These are phyloP conservation scores for Drosophila pseudoananassae DNA, from an alignment of 1,140 invertebrate species.

Conservation along the genomic window DNA sequence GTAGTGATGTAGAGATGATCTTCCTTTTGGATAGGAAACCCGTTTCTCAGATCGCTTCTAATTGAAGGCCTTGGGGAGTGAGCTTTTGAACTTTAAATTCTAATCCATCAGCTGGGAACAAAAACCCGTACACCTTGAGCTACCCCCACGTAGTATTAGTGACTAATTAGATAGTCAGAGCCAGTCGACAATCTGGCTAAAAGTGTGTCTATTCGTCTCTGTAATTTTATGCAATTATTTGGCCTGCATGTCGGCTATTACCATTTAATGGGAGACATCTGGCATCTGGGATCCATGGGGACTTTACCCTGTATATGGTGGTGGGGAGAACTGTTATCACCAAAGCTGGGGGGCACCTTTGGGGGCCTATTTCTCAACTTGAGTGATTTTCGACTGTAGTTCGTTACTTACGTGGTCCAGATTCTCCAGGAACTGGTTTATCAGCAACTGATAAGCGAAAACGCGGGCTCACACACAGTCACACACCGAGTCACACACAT, in stretches of 20 bases:
- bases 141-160: slow-evolving; percentile 49
- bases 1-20: too few species aligned
- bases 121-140: slow-evolving; percentile 44
- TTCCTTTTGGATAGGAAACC: too few species aligned
- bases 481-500: background rate
- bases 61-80: slow-evolving; percentile 27
- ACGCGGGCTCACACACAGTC: slow-evolving; percentile 12
- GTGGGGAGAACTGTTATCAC: slow-evolving; percentile 20
- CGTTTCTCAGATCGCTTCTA: slow-evolving; percentile 26
- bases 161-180: slow-evolving; percentile 64
- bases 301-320: slow-evolving; percentile 26
- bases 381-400: background rate
- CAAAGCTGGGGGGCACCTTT: background rate
- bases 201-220: slow-evolving; percentile 25
- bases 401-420: slow-evolving; percentile 41
- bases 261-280: slow-evolving; percentile 50
- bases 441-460: slow-evolving; percentile 36
- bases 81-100: slow-evolving; percentile 66
- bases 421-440: slow-evolving; percentile 36
- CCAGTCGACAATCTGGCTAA: slow-evolving; percentile 21
- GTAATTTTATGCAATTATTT: slow-evolving; percentile 56
- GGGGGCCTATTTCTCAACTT: background rate
- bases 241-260: slow-evolving; percentile 40
- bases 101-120: slow-evolving; percentile 40
- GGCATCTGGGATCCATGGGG: slow-evolving; percentile 27